phyloP scores from a whole-genome alignment of 2,797 vertebrate species.

The Hippocampus kuda region DNA sequence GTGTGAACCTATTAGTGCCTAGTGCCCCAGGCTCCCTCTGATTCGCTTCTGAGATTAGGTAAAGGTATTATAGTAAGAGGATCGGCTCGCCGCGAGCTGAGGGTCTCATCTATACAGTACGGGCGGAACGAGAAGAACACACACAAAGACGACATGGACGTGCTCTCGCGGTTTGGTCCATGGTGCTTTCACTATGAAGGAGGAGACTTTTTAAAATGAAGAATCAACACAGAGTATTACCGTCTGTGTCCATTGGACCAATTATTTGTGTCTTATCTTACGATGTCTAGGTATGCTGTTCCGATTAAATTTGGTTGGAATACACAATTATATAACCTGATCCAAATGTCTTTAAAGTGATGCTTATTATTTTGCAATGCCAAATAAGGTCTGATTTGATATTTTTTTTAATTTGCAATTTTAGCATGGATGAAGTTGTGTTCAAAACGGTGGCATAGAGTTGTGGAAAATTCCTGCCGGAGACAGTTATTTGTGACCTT shows the following conservation, averaged over 20 bases:
- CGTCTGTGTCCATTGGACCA: neutral
- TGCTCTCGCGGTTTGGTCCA: slow-evolving; percentile 27
- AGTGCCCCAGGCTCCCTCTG: slow-evolving; percentile 53
- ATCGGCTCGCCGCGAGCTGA: slow-evolving; percentile 56
- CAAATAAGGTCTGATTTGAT: no score
- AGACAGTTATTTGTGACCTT: neutral
- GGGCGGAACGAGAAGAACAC: slow-evolving; percentile 29
- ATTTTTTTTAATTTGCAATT: no score
- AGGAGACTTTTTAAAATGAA: neutral
- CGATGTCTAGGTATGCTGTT: neutral
- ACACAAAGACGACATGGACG: slow-evolving; percentile 40
- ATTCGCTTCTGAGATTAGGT: slow-evolving; percentile 64
- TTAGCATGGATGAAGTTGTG: no score
- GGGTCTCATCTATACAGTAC: slow-evolving; percentile 25
- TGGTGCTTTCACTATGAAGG: neutral
- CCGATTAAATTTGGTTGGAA: neutral
- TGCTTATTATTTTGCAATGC: no score
- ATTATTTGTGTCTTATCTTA: neutral
- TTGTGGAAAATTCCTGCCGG: neutral
- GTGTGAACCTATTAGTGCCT: slow-evolving; percentile 60
- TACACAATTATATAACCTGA: neutral
- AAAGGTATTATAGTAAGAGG: slow-evolving; percentile 64
- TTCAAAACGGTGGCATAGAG: no score
- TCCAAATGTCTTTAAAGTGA: neutral
- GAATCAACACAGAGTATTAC: neutral